Evolutionary conservation across 2,888 invertebrate species (phyloP), one percentile per base, ranked within the genome.

Genomic region (Portevinia maculata): DNA sequence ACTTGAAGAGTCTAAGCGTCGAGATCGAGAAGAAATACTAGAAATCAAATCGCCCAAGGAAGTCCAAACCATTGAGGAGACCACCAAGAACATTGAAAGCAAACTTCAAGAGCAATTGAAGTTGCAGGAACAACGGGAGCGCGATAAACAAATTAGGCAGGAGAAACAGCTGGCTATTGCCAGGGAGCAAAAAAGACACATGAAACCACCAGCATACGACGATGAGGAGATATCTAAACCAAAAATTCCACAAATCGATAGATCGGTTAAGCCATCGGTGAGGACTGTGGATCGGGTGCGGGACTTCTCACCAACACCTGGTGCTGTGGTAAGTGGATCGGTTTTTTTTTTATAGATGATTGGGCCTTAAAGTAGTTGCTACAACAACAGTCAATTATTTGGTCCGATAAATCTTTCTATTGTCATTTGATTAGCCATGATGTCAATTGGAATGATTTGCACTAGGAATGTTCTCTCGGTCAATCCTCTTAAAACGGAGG

Each of bases 231-330:
- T 91, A 41, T 91, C 91, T 5, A 91, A 91, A 79, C 84, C 87
- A 0, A 85, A 88, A 34, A 85, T 89, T 17, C 94, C 94, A 0
- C 87, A 89, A 28, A 92, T 94, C 89, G 94, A 94, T 91, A 92
- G 94, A 74, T 92, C 92, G 81, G 91, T 92, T 6, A 94, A 94
- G 87, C 94, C 94, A 0, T 73, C 87, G 0, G 70, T 84, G 6
- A 44, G n/a, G 21, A 64, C 50, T 1, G 46, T 85, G 11, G 86
- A 87, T 70, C 86, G 86, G 39, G 91, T 90, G 73, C 86, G 94
- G 13, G 93, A 94, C 90, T 93, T 94, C 87, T 93, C 93, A 84
- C 93, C 93, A 0, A 91, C 93, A 0, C 91, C 91, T 88, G 94
- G 93, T 0, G 91, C 92, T 52, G 91, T 92, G 90, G 94, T 93